Percentiles rank a stretch among this genome's conserved stretches.
phyloP scores from a whole-genome alignment of 1,140 invertebrate genomes.

The Cyrtorhinus lividipennis region DNA sequence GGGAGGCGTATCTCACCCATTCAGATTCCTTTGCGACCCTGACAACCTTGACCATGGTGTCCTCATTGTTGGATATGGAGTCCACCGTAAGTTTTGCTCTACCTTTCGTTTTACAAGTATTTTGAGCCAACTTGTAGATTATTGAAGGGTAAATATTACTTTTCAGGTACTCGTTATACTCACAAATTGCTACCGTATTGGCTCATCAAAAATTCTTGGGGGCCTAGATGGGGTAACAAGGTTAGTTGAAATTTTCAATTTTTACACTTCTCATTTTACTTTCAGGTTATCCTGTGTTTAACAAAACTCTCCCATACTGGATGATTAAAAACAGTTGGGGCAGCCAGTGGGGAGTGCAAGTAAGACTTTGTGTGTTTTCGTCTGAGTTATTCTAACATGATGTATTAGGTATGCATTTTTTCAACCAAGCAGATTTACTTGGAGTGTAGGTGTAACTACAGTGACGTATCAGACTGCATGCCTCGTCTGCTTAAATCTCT shows the following conservation, averaged over 20 bases:
- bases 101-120: no score
- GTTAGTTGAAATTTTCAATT: conserved; percentile 28
- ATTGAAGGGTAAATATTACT: no score
- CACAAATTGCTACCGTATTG: conserved; percentile 58
- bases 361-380: conserved; percentile 26
- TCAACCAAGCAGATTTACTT: no score
- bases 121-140: background rate
- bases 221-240: conserved; percentile 62
- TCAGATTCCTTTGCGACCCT: conserved; percentile 70
- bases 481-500: no score
- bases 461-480: no score
- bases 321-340: conserved; percentile 92
- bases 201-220: conserved; percentile 92
- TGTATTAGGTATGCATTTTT: no score
- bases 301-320: conserved; percentile 77
- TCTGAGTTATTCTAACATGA: no score
- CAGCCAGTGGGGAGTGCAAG: conserved; percentile 58
- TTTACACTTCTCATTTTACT: conserved; percentile 20
- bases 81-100: conserved; percentile 42
- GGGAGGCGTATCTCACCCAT: conserved; percentile 92
- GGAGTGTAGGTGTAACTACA: no score
- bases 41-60: conserved; percentile 78
- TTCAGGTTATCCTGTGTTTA: conserved; percentile 64
- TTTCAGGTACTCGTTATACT: conserved; percentile 24
- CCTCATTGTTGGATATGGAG: conserved; percentile 80